These are phyloP conservation scores for Cryptoblepharus egeriae DNA, from an alignment of 2,797 vertebrate species.

Conservation along the genomic window DNA sequence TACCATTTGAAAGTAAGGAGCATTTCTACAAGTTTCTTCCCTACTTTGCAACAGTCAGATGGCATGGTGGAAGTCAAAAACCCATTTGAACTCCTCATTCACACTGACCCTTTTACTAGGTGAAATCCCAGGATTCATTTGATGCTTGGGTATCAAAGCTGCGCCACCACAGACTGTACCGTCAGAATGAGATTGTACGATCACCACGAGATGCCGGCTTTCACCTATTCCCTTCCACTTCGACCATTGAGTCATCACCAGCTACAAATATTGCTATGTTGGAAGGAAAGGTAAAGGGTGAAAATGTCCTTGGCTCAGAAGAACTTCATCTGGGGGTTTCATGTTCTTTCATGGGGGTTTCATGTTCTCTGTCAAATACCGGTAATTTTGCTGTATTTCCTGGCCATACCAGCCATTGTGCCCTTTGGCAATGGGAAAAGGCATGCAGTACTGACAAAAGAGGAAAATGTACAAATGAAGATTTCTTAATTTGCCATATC, in stretches of 20 bases:
- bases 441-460: background rate
- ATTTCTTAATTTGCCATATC: background rate
- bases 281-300: constrained; percentile 85
- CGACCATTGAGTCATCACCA: constrained; percentile 88
- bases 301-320: constrained; percentile 14
- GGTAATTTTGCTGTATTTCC: background rate
- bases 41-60: background rate
- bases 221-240: constrained; percentile 89
- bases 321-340: background rate
- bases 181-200: constrained; percentile 97
- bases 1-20: constrained; percentile 95
- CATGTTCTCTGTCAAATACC: background rate
- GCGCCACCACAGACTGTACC: constrained; percentile 93
- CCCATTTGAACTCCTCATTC: constrained; percentile 18
- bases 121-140: constrained; percentile 97
- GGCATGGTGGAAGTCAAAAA: background rate
- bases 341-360: background rate
- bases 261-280: constrained; percentile 81
- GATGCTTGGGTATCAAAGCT: constrained; percentile 96
- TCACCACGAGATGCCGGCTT: constrained; percentile 93
- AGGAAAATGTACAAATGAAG: constrained; percentile 10
- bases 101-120: constrained; percentile 75
- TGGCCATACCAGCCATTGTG: rapidly evolving
- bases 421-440: too few relatives aligned
- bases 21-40: background rate